Conservation (phyloP, 2,797 vertebrate species). For the Bradypodion ventrale region DNA sequence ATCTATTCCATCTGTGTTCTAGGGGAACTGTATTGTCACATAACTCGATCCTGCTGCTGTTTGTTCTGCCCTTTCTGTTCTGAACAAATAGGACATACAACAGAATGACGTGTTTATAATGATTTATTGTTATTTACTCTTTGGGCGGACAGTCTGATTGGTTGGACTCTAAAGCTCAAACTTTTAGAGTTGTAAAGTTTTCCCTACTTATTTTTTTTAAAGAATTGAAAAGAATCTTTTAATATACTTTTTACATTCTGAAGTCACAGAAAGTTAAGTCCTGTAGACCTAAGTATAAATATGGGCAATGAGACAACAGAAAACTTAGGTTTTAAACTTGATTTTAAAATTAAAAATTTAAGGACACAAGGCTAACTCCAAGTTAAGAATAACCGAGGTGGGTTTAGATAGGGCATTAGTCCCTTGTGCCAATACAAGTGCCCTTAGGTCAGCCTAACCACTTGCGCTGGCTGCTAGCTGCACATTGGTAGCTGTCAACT, state of each 20-base stretch:
- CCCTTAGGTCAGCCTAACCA: too few relatives aligned
- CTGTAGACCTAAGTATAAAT: constrained; percentile 23
- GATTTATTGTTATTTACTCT: constrained; percentile 61
- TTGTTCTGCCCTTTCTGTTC: constrained; percentile 69
- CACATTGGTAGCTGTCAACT: too few relatives aligned
- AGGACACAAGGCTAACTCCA: too few relatives aligned
- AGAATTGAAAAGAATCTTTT: constrained; percentile 31
- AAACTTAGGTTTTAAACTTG: neutral
- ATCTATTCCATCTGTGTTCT: constrained; percentile 73
- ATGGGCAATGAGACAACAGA: neutral
- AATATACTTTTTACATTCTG: constrained; percentile 43
- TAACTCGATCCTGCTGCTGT: constrained; percentile 75
- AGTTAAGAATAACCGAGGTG: too few relatives aligned
- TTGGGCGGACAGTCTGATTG: constrained; percentile 36
- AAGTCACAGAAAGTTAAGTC: neutral
- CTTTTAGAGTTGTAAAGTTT: constrained; percentile 41
- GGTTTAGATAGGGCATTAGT: too few relatives aligned
- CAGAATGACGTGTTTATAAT: constrained; percentile 66
- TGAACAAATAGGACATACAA: constrained; percentile 73
- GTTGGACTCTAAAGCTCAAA: constrained; percentile 36
- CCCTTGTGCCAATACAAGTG: too few relatives aligned
- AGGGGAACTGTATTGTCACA: constrained; percentile 66
- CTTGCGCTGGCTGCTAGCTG: too few relatives aligned
- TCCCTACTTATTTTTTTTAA: constrained; percentile 33
- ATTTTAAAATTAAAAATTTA: neutral